Percentiles rank a stretch among this genome's conserved stretches.
Evolutionary conservation across 2,888 invertebrate species (phyloP).

Genomic region (Lysandra bellargus): DNA sequence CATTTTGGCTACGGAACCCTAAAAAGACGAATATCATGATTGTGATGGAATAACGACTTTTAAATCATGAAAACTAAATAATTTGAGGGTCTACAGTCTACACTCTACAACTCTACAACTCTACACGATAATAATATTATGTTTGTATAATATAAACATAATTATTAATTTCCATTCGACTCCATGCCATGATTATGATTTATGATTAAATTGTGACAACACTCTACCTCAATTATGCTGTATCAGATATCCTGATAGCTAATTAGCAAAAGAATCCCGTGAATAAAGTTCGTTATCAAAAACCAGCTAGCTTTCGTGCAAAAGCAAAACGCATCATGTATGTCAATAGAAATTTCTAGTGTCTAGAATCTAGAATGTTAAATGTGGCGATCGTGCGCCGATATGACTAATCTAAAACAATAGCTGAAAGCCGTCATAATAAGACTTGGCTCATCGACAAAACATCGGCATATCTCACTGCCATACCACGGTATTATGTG

Average conservation of each 20-base stretch:
- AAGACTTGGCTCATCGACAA: conserved; percentile 47
- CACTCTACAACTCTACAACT: no score
- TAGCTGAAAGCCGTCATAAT: conserved; percentile 40
- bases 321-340: not conserved
- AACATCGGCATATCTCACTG: conserved; percentile 41
- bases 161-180: no score
- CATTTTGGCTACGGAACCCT: no score
- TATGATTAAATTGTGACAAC: no score
- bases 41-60: no score
- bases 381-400: conserved; percentile 18
- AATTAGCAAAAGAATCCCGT: not conserved
- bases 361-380: conserved; percentile 15
- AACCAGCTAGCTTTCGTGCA: not conserved
- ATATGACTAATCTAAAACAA: conserved; percentile 40
- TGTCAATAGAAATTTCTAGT: conserved; percentile 17
- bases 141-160: no score
- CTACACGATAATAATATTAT: no score
- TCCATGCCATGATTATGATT: no score
- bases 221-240: no score
- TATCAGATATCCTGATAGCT: not conserved
- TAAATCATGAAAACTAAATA: no score
- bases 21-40: no score
- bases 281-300: not conserved
- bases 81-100: no score
- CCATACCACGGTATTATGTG: conserved; percentile 46